A percentile compares a stretch with the other conserved stretches of the same genome.
Conservation (phyloP, 2,888 invertebrate genomes). For the Hemicrepidius hirtus region DNA sequence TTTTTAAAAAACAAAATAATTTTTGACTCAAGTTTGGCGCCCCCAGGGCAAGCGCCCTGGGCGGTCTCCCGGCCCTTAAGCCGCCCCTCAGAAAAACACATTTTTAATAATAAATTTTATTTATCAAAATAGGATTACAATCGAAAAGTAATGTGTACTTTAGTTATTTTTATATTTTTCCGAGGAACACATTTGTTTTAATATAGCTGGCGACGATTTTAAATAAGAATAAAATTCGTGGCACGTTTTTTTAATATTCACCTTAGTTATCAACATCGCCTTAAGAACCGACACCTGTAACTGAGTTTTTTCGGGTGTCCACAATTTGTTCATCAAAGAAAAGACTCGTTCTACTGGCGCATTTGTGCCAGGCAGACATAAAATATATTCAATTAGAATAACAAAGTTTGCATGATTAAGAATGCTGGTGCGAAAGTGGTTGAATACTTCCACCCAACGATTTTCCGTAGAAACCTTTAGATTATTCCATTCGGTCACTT, state of each 20-base stretch:
- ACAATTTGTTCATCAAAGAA: slow-evolving; percentile 41
- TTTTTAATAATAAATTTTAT: too few species aligned
- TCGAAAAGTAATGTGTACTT: too few species aligned
- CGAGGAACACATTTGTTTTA: slow-evolving; percentile 34
- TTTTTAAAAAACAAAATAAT: too few species aligned
- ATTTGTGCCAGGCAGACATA: slow-evolving; percentile 50
- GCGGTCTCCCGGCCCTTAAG: too few species aligned
- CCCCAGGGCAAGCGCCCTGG: too few species aligned
- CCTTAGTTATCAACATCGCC: background rate
- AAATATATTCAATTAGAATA: slow-evolving; percentile 31
- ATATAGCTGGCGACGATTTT: slow-evolving; percentile 47
- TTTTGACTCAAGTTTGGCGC: too few species aligned
- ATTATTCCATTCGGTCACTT: slow-evolving; percentile 61
- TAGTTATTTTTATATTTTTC: too few species aligned
- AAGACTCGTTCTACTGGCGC: slow-evolving; percentile 48
- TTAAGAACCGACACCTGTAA: background rate
- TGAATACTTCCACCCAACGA: slow-evolving; percentile 58
- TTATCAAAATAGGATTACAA: too few species aligned
- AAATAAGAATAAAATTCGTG: slow-evolving; percentile 24
- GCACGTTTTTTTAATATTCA: background rate
- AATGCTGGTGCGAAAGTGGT: slow-evolving; percentile 28
- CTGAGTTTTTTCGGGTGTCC: slow-evolving; percentile 27
- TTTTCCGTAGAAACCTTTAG: slow-evolving; percentile 59
- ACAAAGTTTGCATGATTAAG: too few species aligned
- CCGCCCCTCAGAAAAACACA: too few species aligned